Base-by-base conservation (phyloP, 1,140 invertebrate genomes). In the Drosophila tsacasi region DNA sequence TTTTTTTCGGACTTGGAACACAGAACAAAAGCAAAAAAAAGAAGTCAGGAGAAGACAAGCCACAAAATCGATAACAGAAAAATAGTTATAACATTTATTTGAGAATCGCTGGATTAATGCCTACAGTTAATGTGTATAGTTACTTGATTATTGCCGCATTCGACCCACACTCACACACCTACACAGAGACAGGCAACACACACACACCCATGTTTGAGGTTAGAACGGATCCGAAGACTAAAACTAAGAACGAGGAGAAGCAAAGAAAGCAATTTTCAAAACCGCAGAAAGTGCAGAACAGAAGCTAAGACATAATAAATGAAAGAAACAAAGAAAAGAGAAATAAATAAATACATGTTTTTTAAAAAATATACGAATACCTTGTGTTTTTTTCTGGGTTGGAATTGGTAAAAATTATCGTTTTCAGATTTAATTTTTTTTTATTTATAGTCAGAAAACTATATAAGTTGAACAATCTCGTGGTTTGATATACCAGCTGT, bases 81-180 rank as follows among this genome's bases (percentile, higher is more conserved):
- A 68, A 83, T 81, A 83, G 81, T 64, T 81, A 63, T 84, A 73
- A 50, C 25, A 65, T 67, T 83, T 84, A 81, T 83, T 83, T 83
- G 73, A 83, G 65, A 61, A 67, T 61, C 68, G 69, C 68, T 73
- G 69, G 67, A 72, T 73, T 73, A 72, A 42, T 61, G 54, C 67
- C 69, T 72, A 60, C 27, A 72, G 46, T 73, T 72, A 73, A 52
- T 73, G 68, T 73, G 69, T 73, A 73, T 72, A 73, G 69, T 73
- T 72, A 73, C 37, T 73, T 73, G 69, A 73, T 73, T 73, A 73
- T 72, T 72, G 54, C 54, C 69, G 46, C 44, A 73, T 69, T 30
- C 15, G 19, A 72, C 21, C 27, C 66, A 72, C 52, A 73, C 35
- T 32, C 30, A 49, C 27, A 40, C 39, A 44, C 19, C 25, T 30